A percentile compares a stretch with the other conserved stretches of the same genome.
Conservation (phyloP, 2,113 vertebrate genomes). For the Ptychochromis oligacanthus region DNA sequence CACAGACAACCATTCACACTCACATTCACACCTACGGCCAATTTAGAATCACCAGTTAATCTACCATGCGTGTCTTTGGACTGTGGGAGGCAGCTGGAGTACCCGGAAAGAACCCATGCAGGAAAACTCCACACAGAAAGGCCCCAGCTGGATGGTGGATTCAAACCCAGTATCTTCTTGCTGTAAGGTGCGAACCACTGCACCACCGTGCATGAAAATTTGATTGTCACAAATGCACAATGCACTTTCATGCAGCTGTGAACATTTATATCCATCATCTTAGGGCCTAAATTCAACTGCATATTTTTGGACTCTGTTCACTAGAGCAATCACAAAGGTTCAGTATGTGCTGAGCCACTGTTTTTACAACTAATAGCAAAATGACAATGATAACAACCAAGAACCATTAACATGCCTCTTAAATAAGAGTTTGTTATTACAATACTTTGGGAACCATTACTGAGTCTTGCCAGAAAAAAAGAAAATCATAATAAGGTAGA, state of each 20-base stretch:
- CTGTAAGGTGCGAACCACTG: too few species aligned
- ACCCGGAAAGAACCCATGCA: too few species aligned
- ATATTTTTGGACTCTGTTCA: not conserved
- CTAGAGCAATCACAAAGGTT: not conserved
- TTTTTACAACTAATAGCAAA: not conserved
- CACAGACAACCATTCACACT: too few species aligned
- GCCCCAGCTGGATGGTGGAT: too few species aligned
- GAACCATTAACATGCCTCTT: not conserved
- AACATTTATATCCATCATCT: not conserved
- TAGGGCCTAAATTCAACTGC: not conserved
- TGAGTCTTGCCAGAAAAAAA: not conserved
- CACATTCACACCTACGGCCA: too few species aligned
- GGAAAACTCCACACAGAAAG: too few species aligned
- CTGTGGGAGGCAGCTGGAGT: too few species aligned
- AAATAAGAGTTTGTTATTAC: not conserved
- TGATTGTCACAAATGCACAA: too few species aligned
- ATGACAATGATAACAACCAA: not conserved
- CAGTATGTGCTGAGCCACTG: not conserved
- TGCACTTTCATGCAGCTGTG: not conserved
- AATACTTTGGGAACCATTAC: not conserved
- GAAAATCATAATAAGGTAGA: not conserved
- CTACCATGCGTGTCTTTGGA: too few species aligned
- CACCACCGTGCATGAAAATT: too few species aligned
- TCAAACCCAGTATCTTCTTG: too few species aligned
- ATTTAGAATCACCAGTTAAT: too few species aligned